Evolutionary conservation across 1,140 invertebrate species (phyloP).

Genomic region (Eciton burchellii): DNA sequence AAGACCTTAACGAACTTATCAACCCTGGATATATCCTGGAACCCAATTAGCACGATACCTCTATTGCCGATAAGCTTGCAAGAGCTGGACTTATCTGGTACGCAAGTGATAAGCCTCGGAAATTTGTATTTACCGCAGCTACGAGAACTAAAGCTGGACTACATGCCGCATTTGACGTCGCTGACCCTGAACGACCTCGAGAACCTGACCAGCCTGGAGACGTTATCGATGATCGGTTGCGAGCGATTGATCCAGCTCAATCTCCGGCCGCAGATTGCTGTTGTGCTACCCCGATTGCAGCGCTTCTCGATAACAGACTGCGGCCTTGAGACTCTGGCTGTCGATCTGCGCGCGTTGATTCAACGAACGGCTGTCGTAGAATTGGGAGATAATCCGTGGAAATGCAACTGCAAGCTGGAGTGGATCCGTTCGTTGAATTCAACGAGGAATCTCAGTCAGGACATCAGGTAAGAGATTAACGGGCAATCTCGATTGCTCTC

Average conservation of each 20-base stretch:
- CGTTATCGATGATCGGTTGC: constrained; percentile 75
- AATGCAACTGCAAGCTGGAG: constrained; percentile 83
- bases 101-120: constrained; percentile 73
- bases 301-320: constrained; percentile 77
- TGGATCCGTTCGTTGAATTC: constrained; percentile 79
- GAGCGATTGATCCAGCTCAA: constrained; percentile 62
- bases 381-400: constrained; percentile 84
- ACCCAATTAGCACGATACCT: constrained; percentile 80
- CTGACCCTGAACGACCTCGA: constrained; percentile 80
- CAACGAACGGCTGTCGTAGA: constrained; percentile 78
- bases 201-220: constrained; percentile 79
- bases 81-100: constrained; percentile 80
- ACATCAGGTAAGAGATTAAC: constrained; percentile 78
- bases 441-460: constrained; percentile 72
- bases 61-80: constrained; percentile 74
- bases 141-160: constrained; percentile 74
- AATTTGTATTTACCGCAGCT: constrained; percentile 77
- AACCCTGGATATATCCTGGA: constrained; percentile 78
- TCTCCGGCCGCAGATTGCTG: constrained; percentile 67
- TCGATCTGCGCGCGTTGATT: constrained; percentile 78
- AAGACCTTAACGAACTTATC: constrained; percentile 77
- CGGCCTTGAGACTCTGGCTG: constrained; percentile 72
- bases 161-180: constrained; percentile 78
- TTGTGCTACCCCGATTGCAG: constrained; percentile 77
- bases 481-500: neutral